A percentile compares a stretch with the other conserved stretches of the same genome.
phyloP scores from a whole-genome alignment of 2,113 vertebrate genomes.

The Mystacornis crossleyi region DNA sequence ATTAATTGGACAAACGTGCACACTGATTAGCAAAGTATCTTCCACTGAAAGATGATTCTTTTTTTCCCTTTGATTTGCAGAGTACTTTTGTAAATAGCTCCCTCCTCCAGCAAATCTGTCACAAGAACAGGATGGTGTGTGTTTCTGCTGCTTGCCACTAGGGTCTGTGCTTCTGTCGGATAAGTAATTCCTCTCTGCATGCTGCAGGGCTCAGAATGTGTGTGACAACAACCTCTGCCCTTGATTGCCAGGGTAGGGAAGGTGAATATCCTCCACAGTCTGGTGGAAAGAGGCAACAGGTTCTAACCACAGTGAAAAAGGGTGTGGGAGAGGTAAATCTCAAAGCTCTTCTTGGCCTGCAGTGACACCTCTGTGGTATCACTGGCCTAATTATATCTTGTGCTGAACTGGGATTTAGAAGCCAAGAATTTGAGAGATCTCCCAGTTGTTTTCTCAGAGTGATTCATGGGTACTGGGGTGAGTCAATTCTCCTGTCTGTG shows the following conservation, averaged over 20 bases:
- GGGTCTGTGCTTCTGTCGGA: background rate
- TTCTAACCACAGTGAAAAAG: background rate
- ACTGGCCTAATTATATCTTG: conserved; percentile 24
- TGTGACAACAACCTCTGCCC: background rate
- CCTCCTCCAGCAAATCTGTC: conserved; percentile 30
- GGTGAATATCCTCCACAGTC: background rate
- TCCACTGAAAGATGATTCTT: background rate
- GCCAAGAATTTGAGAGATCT: conserved; percentile 34
- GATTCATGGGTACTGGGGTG: conserved; percentile 29
- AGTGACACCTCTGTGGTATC: conserved; percentile 3
- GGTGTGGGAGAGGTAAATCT: background rate
- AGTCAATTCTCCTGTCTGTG: conserved; percentile 9
- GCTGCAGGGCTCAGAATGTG: background rate
- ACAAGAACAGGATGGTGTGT: background rate
- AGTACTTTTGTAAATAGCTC: background rate
- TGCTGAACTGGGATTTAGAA: conserved; percentile 1
- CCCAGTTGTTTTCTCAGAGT: conserved; percentile 22
- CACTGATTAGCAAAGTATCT: background rate
- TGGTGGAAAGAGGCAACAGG: background rate
- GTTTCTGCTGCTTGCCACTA: background rate
- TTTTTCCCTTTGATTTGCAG: background rate
- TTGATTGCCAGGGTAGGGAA: background rate
- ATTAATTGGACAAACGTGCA: background rate
- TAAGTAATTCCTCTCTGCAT: background rate
- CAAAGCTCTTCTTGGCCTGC: background rate